phyloP scores from a whole-genome alignment of 1,140 invertebrate species.

The Lepidurus apus region DNA sequence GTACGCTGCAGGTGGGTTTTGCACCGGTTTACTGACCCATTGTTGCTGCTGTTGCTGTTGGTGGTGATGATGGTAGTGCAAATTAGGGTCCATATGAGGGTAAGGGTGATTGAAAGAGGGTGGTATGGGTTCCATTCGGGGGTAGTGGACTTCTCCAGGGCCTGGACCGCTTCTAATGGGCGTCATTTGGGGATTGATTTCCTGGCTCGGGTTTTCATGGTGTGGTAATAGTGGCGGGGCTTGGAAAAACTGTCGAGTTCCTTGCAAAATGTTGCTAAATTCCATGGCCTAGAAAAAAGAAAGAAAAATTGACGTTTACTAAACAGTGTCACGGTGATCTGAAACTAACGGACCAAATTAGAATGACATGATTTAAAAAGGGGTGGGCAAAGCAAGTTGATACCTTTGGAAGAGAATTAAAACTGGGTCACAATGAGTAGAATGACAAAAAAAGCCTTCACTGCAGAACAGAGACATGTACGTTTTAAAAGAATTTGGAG shows the following conservation, averaged over 20 bases:
- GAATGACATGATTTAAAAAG: not conserved
- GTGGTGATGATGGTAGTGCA: not conserved
- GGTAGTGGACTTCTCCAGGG: not conserved
- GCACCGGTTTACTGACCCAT: not conserved
- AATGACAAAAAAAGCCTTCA: not conserved
- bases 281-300: not conserved
- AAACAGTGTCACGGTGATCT: too few species aligned
- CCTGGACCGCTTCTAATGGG: conserved; percentile 1
- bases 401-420: not conserved
- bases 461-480: not conserved
- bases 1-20: not conserved
- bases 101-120: not conserved
- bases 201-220: not conserved
- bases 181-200: conserved; percentile 4
- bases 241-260: not conserved
- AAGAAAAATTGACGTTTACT: not conserved
- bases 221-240: not conserved
- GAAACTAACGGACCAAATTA: not conserved
- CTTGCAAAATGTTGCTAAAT: not conserved
- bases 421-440: not conserved
- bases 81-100: not conserved
- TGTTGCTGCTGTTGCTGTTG: not conserved
- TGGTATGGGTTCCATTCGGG: not conserved
- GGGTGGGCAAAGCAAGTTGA: not conserved
- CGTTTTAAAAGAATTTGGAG: too few species aligned